A percentile compares a stretch with the other conserved stretches of the same genome.
These are phyloP conservation scores for Heterochromis multidens DNA, from an alignment of 2,113 vertebrate genomes.

Conservation along the genomic window DNA sequence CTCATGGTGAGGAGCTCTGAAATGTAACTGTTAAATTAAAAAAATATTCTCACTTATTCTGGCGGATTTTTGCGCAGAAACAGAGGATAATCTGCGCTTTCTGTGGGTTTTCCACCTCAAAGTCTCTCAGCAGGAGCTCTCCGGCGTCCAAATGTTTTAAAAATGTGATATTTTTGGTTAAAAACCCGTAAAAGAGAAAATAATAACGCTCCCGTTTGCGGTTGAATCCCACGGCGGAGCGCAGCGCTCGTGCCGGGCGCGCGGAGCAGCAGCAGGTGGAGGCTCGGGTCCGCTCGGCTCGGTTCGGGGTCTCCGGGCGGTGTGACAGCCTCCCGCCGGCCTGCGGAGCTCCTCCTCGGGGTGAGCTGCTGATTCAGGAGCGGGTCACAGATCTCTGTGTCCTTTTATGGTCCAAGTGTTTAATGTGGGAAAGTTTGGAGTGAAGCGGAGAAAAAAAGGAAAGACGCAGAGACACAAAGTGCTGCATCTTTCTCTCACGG, in stretches of 20 bases:
- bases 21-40: no score
- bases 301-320: neutral
- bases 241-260: neutral
- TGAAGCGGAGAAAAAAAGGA: neutral
- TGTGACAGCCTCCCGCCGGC: neutral
- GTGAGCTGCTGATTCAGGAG: neutral
- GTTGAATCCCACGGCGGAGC: neutral
- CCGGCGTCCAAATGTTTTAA: no score
- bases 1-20: conserved; percentile 24
- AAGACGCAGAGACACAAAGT: neutral
- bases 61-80: neutral
- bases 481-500: neutral
- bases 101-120: no score
- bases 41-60: no score
- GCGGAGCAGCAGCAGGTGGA: conserved; percentile 26
- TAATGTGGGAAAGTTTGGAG: conserved; percentile 55
- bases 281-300: neutral
- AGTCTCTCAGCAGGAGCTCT: no score
- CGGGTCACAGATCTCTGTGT: conserved; percentile 1
- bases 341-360: conserved; percentile 20
- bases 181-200: neutral
- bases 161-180: neutral
- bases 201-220: no score
- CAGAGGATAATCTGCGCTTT: neutral
- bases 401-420: conserved; percentile 61